These are phyloP conservation scores for Apodemia arnacis DNA, from an alignment of 2,888 invertebrate genomes.

Conservation along the genomic window DNA sequence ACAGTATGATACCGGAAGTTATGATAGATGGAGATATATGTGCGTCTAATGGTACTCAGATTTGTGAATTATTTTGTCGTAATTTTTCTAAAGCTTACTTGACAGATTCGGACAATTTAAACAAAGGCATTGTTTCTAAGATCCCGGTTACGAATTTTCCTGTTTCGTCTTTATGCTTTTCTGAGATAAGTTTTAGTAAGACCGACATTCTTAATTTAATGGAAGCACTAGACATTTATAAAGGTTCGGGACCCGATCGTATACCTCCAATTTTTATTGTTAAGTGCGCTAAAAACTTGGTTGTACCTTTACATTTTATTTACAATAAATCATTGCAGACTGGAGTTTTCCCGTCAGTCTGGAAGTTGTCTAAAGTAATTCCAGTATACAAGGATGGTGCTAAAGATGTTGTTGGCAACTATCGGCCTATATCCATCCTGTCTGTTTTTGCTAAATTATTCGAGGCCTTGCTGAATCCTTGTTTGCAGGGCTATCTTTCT, in stretches of 20 bases:
- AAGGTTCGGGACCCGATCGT: slow-evolving; percentile 41
- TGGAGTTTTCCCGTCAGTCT: slow-evolving; percentile 17
- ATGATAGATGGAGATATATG: not conserved
- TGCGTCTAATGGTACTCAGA: not conserved
- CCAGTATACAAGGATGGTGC: slow-evolving; percentile 6
- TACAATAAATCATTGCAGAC: slow-evolving; percentile 29
- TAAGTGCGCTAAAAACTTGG: slow-evolving; percentile 32
- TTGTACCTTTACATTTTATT: slow-evolving; percentile 27
- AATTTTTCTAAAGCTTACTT: not conserved
- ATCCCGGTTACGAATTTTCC: not conserved
- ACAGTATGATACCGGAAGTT: not conserved
- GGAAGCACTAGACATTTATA: slow-evolving; percentile 12
- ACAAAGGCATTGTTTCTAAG: too few species aligned
- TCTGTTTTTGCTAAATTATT: slow-evolving; percentile 24
- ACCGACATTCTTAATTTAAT: not conserved
- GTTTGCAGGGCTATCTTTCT: not conserved
- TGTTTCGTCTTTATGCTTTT: not conserved
- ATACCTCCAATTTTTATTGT: slow-evolving; percentile 45
- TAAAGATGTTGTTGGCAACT: slow-evolving; percentile 11
- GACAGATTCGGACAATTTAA: not conserved
- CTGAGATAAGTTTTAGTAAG: slow-evolving; percentile 4
- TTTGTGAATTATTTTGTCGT: not conserved
- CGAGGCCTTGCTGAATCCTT: slow-evolving; percentile 6
- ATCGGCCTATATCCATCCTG: slow-evolving; percentile 31
- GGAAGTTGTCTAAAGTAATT: slow-evolving; percentile 20